These are phyloP conservation scores for Rhincodon typus DNA, from an alignment of 2,797 vertebrate species.

Conservation along the genomic window DNA sequence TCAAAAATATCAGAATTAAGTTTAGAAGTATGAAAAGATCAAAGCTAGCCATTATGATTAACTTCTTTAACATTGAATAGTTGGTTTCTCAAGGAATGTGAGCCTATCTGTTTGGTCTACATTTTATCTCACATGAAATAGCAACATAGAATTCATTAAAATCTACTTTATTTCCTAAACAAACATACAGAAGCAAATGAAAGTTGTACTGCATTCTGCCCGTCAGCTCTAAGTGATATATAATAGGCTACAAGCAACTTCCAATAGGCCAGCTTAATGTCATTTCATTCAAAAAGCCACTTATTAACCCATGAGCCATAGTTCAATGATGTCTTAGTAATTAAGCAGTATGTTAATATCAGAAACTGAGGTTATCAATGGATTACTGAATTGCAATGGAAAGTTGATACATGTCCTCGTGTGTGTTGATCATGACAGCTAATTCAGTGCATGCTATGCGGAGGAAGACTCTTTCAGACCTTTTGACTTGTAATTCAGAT, in stretches of 20 bases:
- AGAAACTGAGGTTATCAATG: conserved; percentile 21
- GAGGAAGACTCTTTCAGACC: background rate
- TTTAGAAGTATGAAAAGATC: background rate
- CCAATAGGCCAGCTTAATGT: background rate
- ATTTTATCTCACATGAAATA: background rate
- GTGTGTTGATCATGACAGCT: background rate
- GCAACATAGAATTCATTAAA: background rate
- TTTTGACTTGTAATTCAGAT: background rate
- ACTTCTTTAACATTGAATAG: background rate
- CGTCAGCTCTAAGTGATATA: conserved; percentile 3
- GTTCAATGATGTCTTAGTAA: background rate
- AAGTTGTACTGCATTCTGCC: background rate
- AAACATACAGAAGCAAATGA: background rate
- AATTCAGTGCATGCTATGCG: background rate
- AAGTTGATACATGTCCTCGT: conserved; percentile 3
- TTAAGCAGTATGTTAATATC: background rate
- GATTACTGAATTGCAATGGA: conserved; percentile 16
- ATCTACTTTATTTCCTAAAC: background rate
- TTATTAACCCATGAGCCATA: background rate
- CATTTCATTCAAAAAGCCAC: background rate
- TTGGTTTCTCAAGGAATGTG: background rate
- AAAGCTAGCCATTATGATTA: no score
- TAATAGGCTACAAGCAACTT: background rate
- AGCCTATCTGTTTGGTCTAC: no score
- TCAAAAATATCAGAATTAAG: no score